Conservation (phyloP, 1,140 invertebrate genomes). For the Dreissena polymorpha region DNA sequence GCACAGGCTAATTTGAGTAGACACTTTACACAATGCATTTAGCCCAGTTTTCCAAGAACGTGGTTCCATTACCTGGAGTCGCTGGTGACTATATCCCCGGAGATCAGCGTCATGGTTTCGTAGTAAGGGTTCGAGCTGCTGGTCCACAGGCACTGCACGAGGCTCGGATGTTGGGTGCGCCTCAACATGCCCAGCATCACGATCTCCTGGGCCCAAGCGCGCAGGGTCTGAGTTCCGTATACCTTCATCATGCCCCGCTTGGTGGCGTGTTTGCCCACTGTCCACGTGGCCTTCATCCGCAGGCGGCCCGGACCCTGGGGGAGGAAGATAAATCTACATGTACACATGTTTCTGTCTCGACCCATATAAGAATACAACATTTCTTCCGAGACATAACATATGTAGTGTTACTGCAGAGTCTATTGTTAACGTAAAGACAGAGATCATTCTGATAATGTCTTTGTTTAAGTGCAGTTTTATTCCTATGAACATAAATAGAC, state of each 20-base stretch:
- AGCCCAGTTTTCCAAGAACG: too few species aligned
- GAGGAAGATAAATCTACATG: background rate
- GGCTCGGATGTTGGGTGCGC: slow-evolving; percentile 69
- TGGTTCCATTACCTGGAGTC: slow-evolving; percentile 68
- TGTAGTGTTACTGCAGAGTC: too few species aligned
- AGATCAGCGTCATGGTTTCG: slow-evolving; percentile 75
- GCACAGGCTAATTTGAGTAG: too few species aligned
- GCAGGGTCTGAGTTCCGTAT: slow-evolving; percentile 69
- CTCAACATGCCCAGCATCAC: slow-evolving; percentile 74
- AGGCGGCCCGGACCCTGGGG: slow-evolving; percentile 71
- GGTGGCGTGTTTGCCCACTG: slow-evolving; percentile 61
- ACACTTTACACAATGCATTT: too few species aligned
- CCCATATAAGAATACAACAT: too few species aligned
- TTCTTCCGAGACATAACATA: too few species aligned
- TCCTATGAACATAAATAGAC: too few species aligned
- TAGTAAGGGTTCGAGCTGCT: slow-evolving; percentile 75
- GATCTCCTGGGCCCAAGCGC: slow-evolving; percentile 76
- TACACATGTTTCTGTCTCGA: too few species aligned
- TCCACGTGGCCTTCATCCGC: slow-evolving; percentile 71
- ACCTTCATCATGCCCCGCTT: slow-evolving; percentile 72
- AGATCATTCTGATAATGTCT: too few species aligned
- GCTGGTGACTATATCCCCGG: slow-evolving; percentile 72
- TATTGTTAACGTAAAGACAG: too few species aligned
- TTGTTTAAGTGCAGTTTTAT: too few species aligned
- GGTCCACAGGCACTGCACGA: slow-evolving; percentile 76